phyloP scores from a whole-genome alignment of 2,797 vertebrate genomes.

The Garrulus glandarius region DNA sequence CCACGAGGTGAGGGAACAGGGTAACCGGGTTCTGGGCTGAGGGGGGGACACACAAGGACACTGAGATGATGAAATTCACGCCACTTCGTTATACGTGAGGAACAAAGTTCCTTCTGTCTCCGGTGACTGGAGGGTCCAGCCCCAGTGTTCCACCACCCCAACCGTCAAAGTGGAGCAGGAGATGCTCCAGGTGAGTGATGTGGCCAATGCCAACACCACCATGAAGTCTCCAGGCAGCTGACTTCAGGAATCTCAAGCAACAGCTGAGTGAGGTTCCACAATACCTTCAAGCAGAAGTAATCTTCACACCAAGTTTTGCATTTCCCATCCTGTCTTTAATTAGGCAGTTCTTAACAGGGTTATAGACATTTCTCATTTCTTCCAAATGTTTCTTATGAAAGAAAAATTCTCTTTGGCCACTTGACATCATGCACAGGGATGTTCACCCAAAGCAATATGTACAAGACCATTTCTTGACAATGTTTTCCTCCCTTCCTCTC shows the following conservation, averaged over 20 bases:
- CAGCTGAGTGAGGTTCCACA: fast-evolving
- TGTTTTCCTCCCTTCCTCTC: not conserved
- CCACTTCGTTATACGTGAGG: fast-evolving
- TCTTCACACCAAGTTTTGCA: not conserved
- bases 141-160: not conserved
- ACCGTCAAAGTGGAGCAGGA: not conserved
- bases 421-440: fast-evolving
- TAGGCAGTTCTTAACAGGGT: not conserved
- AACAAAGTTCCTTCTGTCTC: not conserved
- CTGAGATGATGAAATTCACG: not conserved
- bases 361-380: not conserved
- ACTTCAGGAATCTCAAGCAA: not conserved
- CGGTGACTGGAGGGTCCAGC: not conserved
- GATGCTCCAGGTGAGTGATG: not conserved
- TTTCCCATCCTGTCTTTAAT: not conserved
- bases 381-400: not conserved
- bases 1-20: fast-evolving
- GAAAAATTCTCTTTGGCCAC: not conserved
- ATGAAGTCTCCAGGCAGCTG: not conserved
- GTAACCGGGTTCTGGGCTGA: not conserved
- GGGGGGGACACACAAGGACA: not conserved
- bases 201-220: not conserved
- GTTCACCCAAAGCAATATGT: not conserved
- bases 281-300: not conserved
- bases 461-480: not conserved